These are phyloP conservation scores for Silurus lanzhouensis DNA, from an alignment of 2,797 vertebrate species.

Conservation along the genomic window DNA sequence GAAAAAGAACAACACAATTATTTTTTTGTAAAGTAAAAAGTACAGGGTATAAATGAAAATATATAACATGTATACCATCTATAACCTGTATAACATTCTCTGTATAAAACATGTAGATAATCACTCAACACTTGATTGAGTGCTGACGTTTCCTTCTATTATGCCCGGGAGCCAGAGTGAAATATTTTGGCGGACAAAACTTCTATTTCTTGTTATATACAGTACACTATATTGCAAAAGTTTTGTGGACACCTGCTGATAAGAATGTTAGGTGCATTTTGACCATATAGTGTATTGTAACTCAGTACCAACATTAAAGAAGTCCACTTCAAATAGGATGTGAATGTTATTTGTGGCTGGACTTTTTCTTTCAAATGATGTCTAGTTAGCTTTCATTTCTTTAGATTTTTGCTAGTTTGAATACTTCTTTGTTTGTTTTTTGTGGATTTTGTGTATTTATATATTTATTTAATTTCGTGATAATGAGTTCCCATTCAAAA, in stretches of 20 bases:
- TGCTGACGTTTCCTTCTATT: neutral
- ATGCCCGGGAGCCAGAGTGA: too few species aligned
- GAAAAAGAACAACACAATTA: neutral
- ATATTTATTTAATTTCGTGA: neutral
- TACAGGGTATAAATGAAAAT: neutral
- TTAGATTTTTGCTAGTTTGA: neutral
- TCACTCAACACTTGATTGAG: neutral
- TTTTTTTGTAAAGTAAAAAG: neutral
- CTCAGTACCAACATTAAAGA: too few species aligned
- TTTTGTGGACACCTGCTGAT: too few species aligned
- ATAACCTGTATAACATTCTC: neutral
- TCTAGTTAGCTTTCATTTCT: too few species aligned
- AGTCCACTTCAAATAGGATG: too few species aligned
- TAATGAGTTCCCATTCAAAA: conserved; percentile 6
- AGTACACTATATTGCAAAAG: too few species aligned
- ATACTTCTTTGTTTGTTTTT: neutral
- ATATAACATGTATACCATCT: neutral
- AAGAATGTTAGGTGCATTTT: too few species aligned
- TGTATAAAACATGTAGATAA: neutral
- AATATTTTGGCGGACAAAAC: neutral
- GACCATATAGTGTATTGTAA: too few species aligned
- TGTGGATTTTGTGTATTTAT: neutral
- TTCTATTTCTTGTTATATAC: neutral
- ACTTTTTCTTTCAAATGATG: neutral
- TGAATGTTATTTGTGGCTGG: neutral